Conservation (phyloP, 2,888 invertebrate genomes). For the Uropetala carovei region DNA sequence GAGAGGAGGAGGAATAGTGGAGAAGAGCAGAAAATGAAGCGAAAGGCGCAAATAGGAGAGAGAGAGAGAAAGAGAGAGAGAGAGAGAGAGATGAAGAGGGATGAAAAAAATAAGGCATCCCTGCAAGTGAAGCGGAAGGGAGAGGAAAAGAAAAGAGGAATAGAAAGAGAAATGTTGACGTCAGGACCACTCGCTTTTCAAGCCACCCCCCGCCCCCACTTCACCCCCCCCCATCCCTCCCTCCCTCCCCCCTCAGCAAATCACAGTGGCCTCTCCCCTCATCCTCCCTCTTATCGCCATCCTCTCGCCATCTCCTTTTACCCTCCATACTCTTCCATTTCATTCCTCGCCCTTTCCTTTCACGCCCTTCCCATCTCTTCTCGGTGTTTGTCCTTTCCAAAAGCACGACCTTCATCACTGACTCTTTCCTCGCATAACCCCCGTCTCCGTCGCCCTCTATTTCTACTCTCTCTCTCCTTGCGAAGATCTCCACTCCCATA, state of each 20-base stretch:
- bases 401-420: not conserved
- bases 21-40: not conserved
- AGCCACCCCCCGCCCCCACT: not conserved
- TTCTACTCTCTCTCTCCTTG: not conserved
- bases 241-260: not conserved
- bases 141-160: not conserved
- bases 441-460: not conserved
- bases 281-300: not conserved
- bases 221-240: not conserved
- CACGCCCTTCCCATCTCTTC: no score
- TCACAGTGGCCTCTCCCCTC: not conserved
- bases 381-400: no score
- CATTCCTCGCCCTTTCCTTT: no score
- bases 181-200: not conserved
- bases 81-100: not conserved
- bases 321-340: no score
- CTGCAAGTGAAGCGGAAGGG: conserved; percentile 16
- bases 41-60: not conserved
- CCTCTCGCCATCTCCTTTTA: no score
- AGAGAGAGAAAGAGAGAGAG: not conserved
- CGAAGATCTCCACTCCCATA: not conserved
- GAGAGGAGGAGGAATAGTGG: not conserved
- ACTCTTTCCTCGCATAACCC: not conserved
- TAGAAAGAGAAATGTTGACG: conserved; percentile 3
- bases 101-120: not conserved